Evolutionary conservation across 2,113 vertebrate species (phyloP).

Genomic region (Antechinus flavipes): DNA sequence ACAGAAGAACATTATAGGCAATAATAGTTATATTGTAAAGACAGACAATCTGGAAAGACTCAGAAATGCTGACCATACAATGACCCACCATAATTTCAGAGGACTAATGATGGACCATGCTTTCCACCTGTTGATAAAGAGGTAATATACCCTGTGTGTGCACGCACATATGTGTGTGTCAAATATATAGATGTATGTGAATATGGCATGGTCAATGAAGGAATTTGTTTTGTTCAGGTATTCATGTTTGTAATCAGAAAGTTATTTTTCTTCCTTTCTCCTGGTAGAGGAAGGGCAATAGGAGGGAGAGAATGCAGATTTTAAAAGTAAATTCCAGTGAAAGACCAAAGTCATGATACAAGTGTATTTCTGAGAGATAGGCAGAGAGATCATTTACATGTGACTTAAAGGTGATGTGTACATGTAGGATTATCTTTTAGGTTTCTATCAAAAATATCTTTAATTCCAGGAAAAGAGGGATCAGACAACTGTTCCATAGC

Average conservation of each 20-base stretch:
- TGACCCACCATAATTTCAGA: neutral
- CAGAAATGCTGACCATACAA: neutral
- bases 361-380: conserved; percentile 32
- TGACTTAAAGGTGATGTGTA: conserved; percentile 44
- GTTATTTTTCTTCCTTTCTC: neutral
- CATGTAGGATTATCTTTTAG: conserved; percentile 41
- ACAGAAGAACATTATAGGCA: neutral
- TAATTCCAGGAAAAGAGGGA: conserved; percentile 22
- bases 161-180: no score
- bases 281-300: neutral
- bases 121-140: neutral
- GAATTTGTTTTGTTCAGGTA: neutral
- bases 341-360: conserved; percentile 38
- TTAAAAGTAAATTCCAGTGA: conserved; percentile 45
- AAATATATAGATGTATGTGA: neutral
- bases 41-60: neutral
- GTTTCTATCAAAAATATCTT: neutral
- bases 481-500: neutral
- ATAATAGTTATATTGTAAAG: neutral
- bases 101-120: neutral
- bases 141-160: neutral
- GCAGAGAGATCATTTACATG: conserved; percentile 35
- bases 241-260: neutral
- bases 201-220: neutral
- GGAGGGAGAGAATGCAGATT: neutral